Evolutionary conservation across 2,888 invertebrate species (phyloP).

Genomic region (Acanthosepion esculentum): DNA sequence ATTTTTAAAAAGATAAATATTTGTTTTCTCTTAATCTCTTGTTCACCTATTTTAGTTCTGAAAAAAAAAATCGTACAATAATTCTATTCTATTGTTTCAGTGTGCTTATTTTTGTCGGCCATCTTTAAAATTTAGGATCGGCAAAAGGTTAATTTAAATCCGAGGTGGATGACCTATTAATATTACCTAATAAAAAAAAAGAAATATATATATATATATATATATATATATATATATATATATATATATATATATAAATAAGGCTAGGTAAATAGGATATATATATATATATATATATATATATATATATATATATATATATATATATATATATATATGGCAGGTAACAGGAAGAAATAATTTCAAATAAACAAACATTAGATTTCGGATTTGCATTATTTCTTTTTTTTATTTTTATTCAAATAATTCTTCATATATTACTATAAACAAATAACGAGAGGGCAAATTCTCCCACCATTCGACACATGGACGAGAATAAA

Average conservation of each 20-base stretch:
- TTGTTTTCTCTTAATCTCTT: not conserved
- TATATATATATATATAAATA: no score
- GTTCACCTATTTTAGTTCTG: no score
- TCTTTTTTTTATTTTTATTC: not conserved
- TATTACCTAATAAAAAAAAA: no score
- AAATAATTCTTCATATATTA: not conserved
- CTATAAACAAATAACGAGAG: not conserved
- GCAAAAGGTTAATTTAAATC: not conserved
- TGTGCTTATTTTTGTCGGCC: not conserved
- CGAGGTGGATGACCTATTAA: not conserved
- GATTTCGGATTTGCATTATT: not conserved
- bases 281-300: no score
- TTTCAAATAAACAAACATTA: no score
- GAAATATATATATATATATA: no score
- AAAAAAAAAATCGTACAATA: not conserved
- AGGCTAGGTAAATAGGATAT: no score
- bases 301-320: no score
- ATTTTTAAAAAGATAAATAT: not conserved
- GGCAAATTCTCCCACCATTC: not conserved
- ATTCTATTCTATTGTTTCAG: not conserved
- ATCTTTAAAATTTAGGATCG: slow-evolving; percentile 33
- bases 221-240: no score
- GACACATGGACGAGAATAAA: not conserved
- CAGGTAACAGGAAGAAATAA: no score
- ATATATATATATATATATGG: no score